A percentile compares a stretch with the other conserved stretches of the same genome.
Evolutionary conservation across 1,140 invertebrate genomes (phyloP).

Genomic region (Aricia agestis): DNA sequence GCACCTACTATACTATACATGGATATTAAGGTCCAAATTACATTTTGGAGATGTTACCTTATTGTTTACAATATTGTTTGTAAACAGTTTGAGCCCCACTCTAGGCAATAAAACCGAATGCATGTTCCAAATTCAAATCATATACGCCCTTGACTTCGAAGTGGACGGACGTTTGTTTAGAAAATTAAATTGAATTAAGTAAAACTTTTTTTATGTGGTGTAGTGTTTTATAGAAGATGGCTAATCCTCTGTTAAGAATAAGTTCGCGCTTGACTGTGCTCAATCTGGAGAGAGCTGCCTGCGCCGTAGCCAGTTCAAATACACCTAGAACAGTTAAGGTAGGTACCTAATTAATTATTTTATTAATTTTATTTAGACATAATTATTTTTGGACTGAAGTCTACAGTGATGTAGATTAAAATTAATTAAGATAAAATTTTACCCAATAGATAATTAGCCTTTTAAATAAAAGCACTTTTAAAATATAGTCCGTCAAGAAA

Average conservation of each 20-base stretch:
- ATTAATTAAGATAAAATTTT: no score
- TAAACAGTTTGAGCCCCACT: constrained; percentile 8
- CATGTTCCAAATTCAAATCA: constrained; percentile 45
- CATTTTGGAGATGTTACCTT: neutral
- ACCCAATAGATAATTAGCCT: no score
- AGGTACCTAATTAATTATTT: constrained; percentile 21
- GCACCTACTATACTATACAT: neutral
- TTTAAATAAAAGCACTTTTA: no score
- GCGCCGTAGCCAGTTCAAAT: constrained; percentile 45
- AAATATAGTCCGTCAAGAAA: no score
- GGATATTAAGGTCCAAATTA: neutral
- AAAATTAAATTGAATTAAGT: neutral
- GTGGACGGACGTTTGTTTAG: neutral
- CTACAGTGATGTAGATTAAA: no score
- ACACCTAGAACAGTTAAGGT: constrained; percentile 51
- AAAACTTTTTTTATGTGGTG: constrained; percentile 24
- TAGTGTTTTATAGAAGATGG: constrained; percentile 50
- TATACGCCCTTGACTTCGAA: constrained; percentile 15
- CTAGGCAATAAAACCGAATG: constrained; percentile 47
- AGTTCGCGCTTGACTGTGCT: constrained; percentile 49
- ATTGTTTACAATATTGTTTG: constrained; percentile 3
- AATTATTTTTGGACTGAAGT: no score
- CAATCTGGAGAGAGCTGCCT: constrained; percentile 57
- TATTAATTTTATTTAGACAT: no score
- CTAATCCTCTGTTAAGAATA: constrained; percentile 52